A percentile compares a stretch with the other conserved stretches of the same genome.
Conservation (phyloP, 35 echinoderm and acorn worm species). For the Ophiothrix spiculata region DNA sequence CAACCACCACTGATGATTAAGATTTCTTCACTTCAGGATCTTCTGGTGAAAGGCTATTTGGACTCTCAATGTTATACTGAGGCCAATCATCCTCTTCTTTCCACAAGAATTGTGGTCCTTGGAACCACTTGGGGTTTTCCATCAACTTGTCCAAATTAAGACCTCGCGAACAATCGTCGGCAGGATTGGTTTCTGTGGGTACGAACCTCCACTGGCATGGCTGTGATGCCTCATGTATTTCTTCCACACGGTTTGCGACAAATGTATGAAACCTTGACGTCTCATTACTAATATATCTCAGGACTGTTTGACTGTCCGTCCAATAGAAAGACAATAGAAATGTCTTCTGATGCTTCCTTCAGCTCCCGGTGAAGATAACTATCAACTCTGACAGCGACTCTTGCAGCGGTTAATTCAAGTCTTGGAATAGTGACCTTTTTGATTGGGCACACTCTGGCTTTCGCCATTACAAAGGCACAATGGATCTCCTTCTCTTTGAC, state of each 20-base stretch:
- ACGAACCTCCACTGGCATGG: constrained; percentile 59
- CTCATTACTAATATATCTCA: constrained; percentile 47
- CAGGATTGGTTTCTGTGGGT: constrained; percentile 34
- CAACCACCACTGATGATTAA: neutral
- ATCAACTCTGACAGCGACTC: constrained; percentile 37
- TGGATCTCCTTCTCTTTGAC: neutral
- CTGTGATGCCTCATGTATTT: constrained; percentile 40
- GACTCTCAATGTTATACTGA: too few relatives aligned
- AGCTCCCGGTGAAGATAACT: constrained; percentile 12
- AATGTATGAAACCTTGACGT: constrained; percentile 57
- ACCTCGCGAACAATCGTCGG: constrained; percentile 48
- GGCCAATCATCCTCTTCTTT: constrained; percentile 26
- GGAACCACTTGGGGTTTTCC: constrained; percentile 27
- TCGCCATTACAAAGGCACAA: constrained; percentile 21
- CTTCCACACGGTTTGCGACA: constrained; percentile 44
- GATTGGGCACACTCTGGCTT: constrained; percentile 43
- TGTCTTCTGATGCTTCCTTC: constrained; percentile 8
- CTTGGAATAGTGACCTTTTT: constrained; percentile 59
- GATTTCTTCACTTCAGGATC: constrained; percentile 3
- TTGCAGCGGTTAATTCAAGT: too few relatives aligned
- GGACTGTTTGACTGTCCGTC: constrained; percentile 56
- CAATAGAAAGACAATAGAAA: constrained; percentile 33
- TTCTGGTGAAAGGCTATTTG: neutral
- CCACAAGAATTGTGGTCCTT: constrained; percentile 39
- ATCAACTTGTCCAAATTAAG: constrained; percentile 25